phyloP scores from a whole-genome alignment of 2,797 vertebrate genomes.

The Sebastiscus tertius region DNA sequence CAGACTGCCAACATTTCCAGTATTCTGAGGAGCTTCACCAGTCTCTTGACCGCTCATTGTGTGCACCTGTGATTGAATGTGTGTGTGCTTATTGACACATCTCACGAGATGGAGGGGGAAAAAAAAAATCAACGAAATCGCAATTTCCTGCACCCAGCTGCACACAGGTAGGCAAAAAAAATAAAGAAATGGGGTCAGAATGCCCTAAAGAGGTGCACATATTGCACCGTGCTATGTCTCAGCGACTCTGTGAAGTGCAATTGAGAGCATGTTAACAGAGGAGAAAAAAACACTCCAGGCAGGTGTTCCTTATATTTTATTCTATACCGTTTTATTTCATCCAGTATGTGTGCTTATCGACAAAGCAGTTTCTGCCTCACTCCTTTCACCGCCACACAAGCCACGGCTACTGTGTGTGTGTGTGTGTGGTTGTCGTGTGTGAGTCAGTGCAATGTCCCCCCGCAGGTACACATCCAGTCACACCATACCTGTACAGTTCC shows the following conservation, averaged over 20 bases:
- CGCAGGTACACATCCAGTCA: constrained; percentile 56
- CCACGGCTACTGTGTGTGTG: constrained; percentile 31
- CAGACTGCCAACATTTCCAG: constrained; percentile 75
- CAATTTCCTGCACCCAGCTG: background rate
- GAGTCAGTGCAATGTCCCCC: constrained; percentile 58
- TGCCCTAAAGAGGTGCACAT: background rate
- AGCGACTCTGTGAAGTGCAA: background rate
- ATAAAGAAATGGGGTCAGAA: background rate
- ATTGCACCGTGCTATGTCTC: background rate
- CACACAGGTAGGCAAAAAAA: background rate
- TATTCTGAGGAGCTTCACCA: constrained; percentile 73
- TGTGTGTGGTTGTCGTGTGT: constrained; percentile 34
- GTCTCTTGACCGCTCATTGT: constrained; percentile 60
- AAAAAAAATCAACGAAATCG: background rate
- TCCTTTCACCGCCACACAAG: constrained; percentile 54
- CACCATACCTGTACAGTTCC: constrained; percentile 71
- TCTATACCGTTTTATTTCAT: constrained; percentile 83
- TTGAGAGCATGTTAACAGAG: constrained; percentile 6
- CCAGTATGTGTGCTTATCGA: constrained; percentile 86
- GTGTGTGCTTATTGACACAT: constrained; percentile 15
- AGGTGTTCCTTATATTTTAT: constrained; percentile 78
- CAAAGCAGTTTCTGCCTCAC: constrained; percentile 62
- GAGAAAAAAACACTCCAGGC: constrained; percentile 31
- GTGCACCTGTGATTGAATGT: constrained; percentile 22
- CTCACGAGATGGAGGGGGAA: background rate